A percentile compares a stretch with the other conserved stretches of the same genome.
Evolutionary conservation across 1,140 invertebrate species (phyloP).

Genomic region (Wiebesia pumilae): DNA sequence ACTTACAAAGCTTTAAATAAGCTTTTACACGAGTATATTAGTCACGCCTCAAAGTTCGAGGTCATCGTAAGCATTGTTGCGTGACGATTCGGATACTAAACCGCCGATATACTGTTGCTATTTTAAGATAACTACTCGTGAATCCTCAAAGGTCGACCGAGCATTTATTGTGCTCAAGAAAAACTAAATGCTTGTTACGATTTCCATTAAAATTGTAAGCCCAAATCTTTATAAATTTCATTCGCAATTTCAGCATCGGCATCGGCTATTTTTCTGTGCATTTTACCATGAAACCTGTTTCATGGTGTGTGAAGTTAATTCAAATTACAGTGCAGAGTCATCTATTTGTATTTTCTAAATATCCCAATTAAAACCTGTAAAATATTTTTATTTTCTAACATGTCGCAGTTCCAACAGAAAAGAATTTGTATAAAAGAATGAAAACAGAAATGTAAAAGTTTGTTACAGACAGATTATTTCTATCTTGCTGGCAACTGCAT

Average conservation of each 20-base stretch:
- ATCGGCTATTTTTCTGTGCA: not conserved
- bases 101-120: constrained; percentile 57
- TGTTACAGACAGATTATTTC: no score
- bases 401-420: no score
- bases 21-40: constrained; percentile 24
- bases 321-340: not conserved
- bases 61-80: constrained; percentile 66
- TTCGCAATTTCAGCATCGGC: not conserved
- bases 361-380: not conserved
- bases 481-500: no score
- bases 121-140: constrained; percentile 52
- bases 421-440: no score
- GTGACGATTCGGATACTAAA: constrained; percentile 62
- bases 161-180: not conserved
- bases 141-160: constrained; percentile 15
- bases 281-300: not conserved
- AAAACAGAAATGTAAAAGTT: no score
- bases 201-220: no score
- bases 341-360: not conserved
- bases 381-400: not conserved
- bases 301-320: not conserved
- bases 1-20: not conserved
- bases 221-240: not conserved
- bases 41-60: constrained; percentile 58
- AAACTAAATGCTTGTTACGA: not conserved